Evolutionary conservation across 2,113 vertebrate species (phyloP).

Genomic region (Hemichromis elongatus): DNA sequence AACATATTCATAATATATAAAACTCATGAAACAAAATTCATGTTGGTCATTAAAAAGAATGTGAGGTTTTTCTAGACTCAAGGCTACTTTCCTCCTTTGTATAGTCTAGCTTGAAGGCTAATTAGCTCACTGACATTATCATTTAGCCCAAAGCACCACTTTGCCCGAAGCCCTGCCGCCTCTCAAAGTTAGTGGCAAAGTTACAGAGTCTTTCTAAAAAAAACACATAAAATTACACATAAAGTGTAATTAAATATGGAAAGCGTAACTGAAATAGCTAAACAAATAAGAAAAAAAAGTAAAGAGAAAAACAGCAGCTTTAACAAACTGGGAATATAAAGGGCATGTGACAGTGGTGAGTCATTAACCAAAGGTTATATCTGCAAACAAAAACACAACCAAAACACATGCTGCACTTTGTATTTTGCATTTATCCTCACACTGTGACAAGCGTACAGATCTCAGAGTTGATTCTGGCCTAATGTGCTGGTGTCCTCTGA

Average conservation of each 20-base stretch:
- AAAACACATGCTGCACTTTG: not conserved
- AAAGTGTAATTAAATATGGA: not conserved
- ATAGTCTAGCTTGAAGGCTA: not conserved
- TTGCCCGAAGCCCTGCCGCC: not conserved
- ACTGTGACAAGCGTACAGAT: not conserved
- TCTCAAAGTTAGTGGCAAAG: not conserved
- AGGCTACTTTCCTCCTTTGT: not conserved
- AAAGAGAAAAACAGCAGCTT: not conserved
- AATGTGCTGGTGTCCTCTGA: conserved; percentile 19
- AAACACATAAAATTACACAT: too few species aligned
- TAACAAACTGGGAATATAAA: not conserved
- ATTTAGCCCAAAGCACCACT: not conserved
- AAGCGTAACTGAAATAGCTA: not conserved
- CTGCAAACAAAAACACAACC: not conserved
- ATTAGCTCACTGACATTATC: not conserved
- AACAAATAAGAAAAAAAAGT: not conserved
- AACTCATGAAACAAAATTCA: too few species aligned
- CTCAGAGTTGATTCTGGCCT: not conserved
- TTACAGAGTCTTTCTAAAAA: not conserved
- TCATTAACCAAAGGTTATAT: not conserved
- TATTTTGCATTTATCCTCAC: not conserved
- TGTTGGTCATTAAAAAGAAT: not conserved
- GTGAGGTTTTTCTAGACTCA: not conserved
- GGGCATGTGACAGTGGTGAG: not conserved
- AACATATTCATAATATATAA: not conserved